phyloP scores from a whole-genome alignment of 2,797 vertebrate genomes.

The Sarcoramphus papa region DNA sequence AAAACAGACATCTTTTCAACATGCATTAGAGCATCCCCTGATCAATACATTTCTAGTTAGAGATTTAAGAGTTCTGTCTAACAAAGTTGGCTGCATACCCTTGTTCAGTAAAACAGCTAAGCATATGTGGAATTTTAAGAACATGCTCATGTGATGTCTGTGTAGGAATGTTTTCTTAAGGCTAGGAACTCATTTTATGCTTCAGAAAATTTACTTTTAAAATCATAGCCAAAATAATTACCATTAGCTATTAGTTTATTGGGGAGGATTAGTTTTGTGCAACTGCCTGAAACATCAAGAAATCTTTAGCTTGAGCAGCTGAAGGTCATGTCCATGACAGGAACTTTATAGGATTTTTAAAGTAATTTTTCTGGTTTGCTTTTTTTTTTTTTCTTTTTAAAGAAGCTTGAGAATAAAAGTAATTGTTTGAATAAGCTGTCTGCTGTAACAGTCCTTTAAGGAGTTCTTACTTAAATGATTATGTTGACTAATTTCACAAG shows the following conservation, averaged over 20 bases:
- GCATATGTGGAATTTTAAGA: background rate
- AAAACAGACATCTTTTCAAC: background rate
- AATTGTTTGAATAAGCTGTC: background rate
- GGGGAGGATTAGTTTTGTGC: background rate
- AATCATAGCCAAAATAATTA: background rate
- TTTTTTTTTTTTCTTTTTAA: background rate
- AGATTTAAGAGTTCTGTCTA: background rate
- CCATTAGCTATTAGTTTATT: background rate
- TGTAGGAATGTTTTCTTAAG: background rate
- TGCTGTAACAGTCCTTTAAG: background rate
- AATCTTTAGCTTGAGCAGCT: background rate
- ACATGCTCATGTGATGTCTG: background rate
- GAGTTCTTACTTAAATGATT: background rate
- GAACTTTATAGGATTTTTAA: background rate
- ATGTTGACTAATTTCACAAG: slow-evolving; percentile 17
- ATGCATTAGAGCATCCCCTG: background rate
- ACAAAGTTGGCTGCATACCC: background rate
- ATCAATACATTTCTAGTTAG: background rate
- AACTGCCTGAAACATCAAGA: background rate
- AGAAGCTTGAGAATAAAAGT: background rate
- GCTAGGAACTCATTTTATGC: background rate
- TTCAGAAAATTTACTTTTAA: background rate
- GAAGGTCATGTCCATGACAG: background rate
- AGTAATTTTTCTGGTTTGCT: background rate
- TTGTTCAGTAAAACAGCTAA: background rate